These are phyloP conservation scores for Andricus quercusramuli DNA, from an alignment of 2,888 invertebrate species.

Conservation along the genomic window DNA sequence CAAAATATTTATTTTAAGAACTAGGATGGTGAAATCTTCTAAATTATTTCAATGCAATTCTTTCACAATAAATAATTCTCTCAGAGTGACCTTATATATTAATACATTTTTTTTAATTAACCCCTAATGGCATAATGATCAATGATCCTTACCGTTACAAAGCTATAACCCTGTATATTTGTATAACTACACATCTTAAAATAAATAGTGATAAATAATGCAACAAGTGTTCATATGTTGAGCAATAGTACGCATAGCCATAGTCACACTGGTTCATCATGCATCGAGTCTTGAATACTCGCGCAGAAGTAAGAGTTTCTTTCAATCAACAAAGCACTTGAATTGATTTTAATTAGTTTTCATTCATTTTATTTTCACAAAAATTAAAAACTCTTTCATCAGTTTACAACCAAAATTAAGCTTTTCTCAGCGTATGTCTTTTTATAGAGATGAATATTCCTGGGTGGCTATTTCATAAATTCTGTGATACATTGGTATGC, in stretches of 20 bases:
- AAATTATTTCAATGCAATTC: too few relatives aligned
- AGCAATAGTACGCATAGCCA: constrained; percentile 52
- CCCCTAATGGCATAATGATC: neutral
- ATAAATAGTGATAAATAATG: constrained; percentile 65
- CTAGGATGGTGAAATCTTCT: too few relatives aligned
- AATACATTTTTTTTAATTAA: neutral
- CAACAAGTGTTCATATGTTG: constrained; percentile 60
- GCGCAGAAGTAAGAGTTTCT: constrained; percentile 51
- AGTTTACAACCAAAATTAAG: neutral
- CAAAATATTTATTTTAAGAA: too few relatives aligned
- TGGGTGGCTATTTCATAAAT: neutral
- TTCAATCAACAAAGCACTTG: constrained; percentile 46
- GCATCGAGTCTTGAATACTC: constrained; percentile 24
- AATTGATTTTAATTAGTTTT: neutral
- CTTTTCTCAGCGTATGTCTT: neutral
- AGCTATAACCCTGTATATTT: constrained; percentile 25
- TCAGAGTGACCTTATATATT: too few relatives aligned
- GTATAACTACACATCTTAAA: constrained; percentile 53
- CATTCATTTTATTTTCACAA: neutral
- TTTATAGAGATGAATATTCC: neutral
- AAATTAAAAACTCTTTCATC: neutral
- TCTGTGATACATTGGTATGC: constrained; percentile 18
- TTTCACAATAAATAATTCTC: too few relatives aligned
- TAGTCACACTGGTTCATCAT: constrained; percentile 23
- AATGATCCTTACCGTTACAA: constrained; percentile 11